A percentile compares a stretch with the other conserved stretches of the same genome.
These are phyloP conservation scores for Gymnobelideus leadbeateri DNA, from an alignment of 2,113 vertebrate species.

Conservation along the genomic window DNA sequence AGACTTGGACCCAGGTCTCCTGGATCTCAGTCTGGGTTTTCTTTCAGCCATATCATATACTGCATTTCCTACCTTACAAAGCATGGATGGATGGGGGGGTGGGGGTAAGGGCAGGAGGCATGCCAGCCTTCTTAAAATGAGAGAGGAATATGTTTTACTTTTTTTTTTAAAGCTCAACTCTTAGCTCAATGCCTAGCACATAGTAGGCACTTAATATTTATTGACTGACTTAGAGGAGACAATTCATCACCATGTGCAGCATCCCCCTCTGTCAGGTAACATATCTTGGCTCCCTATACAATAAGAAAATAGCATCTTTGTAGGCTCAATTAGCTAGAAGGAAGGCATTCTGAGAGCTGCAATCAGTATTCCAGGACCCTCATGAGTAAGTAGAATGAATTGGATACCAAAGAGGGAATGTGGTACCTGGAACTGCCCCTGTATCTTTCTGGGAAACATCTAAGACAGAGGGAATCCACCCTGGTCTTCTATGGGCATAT, in stretches of 20 bases:
- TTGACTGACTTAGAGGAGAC: not conserved
- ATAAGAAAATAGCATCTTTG: not conserved
- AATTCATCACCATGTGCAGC: not conserved
- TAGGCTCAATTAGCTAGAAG: not conserved
- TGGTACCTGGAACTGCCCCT: not conserved
- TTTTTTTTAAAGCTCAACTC: not conserved
- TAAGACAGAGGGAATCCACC: not conserved
- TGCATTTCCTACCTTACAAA: not conserved
- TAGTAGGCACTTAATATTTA: not conserved
- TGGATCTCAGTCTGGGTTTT: not conserved
- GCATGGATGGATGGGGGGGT: not conserved
- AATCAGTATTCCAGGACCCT: not conserved
- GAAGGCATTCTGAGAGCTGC: not conserved
- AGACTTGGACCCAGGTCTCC: not conserved
- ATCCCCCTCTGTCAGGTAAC: not conserved
- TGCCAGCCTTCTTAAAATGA: not conserved
- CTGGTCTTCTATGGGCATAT: not conserved
- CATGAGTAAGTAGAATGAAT: not conserved
- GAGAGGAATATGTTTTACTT: not conserved
- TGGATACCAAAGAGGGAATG: not conserved
- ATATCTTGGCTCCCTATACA: not conserved
- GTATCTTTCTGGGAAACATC: not conserved
- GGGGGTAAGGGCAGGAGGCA: not conserved
- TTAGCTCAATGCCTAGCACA: not conserved
- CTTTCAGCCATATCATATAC: not conserved